Base-by-base conservation (phyloP, 2,113 vertebrate genomes). In the Glaucomys volans region DNA sequence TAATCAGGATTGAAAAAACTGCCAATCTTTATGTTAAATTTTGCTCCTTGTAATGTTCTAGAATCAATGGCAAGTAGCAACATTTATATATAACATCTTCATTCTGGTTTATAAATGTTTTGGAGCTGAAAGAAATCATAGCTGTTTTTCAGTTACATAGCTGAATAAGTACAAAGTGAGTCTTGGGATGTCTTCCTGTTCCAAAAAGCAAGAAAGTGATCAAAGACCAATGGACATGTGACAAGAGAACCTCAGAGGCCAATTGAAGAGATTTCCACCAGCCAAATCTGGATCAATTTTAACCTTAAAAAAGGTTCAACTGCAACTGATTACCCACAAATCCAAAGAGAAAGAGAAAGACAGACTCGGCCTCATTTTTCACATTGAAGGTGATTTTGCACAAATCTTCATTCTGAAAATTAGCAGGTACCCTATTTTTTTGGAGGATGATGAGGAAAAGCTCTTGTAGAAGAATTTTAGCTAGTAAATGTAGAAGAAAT, bases 21-120 rank as follows among this genome's bases (percentile, higher is more conserved):
- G 12, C 26, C 69, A 22, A 47, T 42, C 79, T 90, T 95, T 59
- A 84, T 88, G 62, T 66, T 67, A 97, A 91, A 91, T 6, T 54
- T 74, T 52, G 42, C 8, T 42, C 30, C 59, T 59, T 72, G 37
- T 72, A 95, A 86, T 62, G n/a, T 13, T 4, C 82, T 71, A 42
- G 44, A 80, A 81, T 64, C 75, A 80, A 6, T 50, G 18, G 30
- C 10, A 80, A 32, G 47, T 52, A 83, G 8, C 26, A 85, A 91
- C 14, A 42, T n/a, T 84, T 92, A 62, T 12, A 57, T 54, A 92
- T 92, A 50, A 88, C 22, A 57, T 42, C 37, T 5, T 74, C 62
- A 32, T 94, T 47, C 82, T 40, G 2, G 13, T 69, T 91, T 91
- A 72, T 67, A 74, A 72, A 80, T 75, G 54, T 24, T 10, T 85